Percentiles rank a stretch among this genome's conserved stretches.
Conservation (phyloP, 2,113 vertebrate genomes). For the Burhinus bistriatus region DNA sequence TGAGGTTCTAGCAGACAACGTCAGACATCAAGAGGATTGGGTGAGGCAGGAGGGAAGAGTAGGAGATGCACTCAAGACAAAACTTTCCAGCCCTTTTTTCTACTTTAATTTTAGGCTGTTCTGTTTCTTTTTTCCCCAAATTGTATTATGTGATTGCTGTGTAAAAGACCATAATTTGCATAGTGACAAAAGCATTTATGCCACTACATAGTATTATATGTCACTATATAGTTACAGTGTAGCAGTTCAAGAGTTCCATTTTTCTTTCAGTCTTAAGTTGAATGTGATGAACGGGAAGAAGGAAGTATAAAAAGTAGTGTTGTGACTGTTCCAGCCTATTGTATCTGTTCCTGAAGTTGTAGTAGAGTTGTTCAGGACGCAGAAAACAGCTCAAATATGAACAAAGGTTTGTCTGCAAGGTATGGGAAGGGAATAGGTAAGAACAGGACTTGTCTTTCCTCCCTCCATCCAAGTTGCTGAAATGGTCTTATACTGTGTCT, state of each 20-base stretch:
- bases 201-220: not conserved
- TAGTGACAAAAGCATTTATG: not conserved
- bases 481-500: not conserved
- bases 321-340: not conserved
- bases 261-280: not conserved
- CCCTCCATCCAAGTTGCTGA: not conserved
- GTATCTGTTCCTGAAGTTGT: not conserved
- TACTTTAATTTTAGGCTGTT: not conserved
- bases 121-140: not conserved
- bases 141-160: not conserved
- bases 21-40: not conserved
- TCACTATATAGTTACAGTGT: not conserved
- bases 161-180: not conserved
- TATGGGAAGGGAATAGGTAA: not conserved
- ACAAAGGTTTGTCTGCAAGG: not conserved
- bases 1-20: not conserved
- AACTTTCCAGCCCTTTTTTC: not conserved
- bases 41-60: not conserved
- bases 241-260: not conserved
- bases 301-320: not conserved
- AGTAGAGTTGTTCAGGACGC: not conserved
- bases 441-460: not conserved
- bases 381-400: not conserved
- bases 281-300: not conserved
- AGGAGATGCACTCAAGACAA: not conserved